Base-by-base conservation (phyloP, 2,113 vertebrate genomes). In the Microcebus ravelobensis region DNA sequence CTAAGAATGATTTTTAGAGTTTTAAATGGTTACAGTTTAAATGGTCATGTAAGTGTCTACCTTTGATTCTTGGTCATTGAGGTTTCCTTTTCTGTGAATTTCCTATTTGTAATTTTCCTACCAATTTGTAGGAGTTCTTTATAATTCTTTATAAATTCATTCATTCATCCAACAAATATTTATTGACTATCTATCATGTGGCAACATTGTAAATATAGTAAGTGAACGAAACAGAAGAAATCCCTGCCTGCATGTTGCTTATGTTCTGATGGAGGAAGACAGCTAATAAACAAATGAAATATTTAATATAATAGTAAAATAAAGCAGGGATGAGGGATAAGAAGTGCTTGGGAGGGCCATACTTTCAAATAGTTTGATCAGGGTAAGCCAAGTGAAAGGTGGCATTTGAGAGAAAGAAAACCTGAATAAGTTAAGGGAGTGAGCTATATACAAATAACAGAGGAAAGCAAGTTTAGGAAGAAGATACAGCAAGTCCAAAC, bases 11-110 rank as follows among this genome's bases (percentile, higher is more conserved):
- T 82, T 39, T 42, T 42, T 42, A 42, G 8, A 39, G 36, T 31
- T 48, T 94, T 91, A 68, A 84, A 70, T 68, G n/a, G 50, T 88
- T 39, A 65, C 23, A 59, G 14, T 88, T 95, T 77, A 68, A 76
- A 48, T 68, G 84, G 25, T 82, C 61, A 63, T 36, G 45, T 45
- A 82, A 91, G 18, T 61, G 18, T n/a, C 29, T 55, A 61, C 61
- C 67, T 70, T 94, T 70, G 52, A 76, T 68, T 84, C 52, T 79
- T 77, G 25, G 55, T 21, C 52, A 71, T 48, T 70, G 20, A 29
- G 25, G 45, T 50, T 45, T 96, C 36, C 50, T 89, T 84, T 92
- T 85, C 31, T 79, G 17, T 71, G 36, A 65, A 73, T 92, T 89
- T 73, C 31, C 89, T 71, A 36, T 45, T 81, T 79, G 29, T 52